Evolutionary conservation across 2,888 invertebrate genomes (phyloP).

Genomic region (Callyntrura guangdongensis): DNA sequence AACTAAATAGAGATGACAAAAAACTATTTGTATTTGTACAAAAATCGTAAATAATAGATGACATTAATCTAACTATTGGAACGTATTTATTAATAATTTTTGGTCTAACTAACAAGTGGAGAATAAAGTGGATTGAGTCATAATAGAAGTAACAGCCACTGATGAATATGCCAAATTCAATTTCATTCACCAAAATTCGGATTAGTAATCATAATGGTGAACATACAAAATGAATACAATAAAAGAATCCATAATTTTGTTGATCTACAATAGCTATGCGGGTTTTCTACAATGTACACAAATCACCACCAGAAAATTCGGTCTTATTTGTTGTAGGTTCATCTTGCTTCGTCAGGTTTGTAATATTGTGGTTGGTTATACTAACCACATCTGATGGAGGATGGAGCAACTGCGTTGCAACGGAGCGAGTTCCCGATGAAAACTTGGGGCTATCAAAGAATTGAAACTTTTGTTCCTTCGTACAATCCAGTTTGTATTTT

Average conservation of each 20-base stretch:
- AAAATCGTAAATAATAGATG: no score
- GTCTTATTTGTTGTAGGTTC: not conserved
- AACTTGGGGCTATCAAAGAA: constrained; percentile 82
- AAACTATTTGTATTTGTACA: no score
- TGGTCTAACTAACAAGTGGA: no score
- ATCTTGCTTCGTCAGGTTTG: not conserved
- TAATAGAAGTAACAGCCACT: no score
- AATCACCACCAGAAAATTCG: not conserved
- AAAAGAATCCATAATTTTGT: not conserved
- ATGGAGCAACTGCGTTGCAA: not conserved
- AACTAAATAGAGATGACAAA: no score
- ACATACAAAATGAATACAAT: not conserved
- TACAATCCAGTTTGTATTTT: constrained; percentile 76
- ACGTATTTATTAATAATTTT: no score
- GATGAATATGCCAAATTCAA: no score
- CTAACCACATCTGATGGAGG: not conserved
- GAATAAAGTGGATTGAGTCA: no score
- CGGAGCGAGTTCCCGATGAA: not conserved
- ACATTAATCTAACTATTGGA: no score
- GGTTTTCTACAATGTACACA: not conserved
- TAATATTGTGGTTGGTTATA: not conserved
- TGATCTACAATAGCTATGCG: not conserved
- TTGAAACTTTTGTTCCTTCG: constrained; percentile 70
- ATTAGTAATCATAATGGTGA: no score
- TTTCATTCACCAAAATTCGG: no score